These are phyloP conservation scores for Deroplatys truncata DNA, from an alignment of 2,888 invertebrate species.

Conservation along the genomic window DNA sequence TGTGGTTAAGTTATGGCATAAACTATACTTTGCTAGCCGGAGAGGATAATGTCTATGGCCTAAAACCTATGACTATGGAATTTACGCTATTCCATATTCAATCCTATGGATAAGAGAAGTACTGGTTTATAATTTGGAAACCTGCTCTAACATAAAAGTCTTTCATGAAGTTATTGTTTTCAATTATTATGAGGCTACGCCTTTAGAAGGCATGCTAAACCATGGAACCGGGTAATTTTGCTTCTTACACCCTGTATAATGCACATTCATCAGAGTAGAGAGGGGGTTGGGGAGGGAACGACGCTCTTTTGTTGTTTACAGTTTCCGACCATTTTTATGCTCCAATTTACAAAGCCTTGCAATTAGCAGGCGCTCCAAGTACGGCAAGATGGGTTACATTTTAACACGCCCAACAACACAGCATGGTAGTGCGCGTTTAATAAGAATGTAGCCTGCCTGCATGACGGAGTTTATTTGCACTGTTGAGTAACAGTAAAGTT, in stretches of 20 bases:
- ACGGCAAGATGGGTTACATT: background rate
- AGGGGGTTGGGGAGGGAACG: background rate
- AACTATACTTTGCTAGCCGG: too few relatives aligned
- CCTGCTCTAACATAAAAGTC: too few relatives aligned
- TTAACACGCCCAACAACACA: background rate
- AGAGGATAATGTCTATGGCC: too few relatives aligned
- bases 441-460: background rate
- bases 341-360: background rate
- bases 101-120: too few relatives aligned
- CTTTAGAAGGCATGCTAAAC: background rate
- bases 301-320: background rate
- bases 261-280: background rate
- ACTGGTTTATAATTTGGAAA: too few relatives aligned
- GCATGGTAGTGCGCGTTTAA: background rate
- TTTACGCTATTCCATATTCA: too few relatives aligned
- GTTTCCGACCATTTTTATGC: background rate
- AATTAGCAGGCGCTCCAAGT: background rate
- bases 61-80: too few relatives aligned
- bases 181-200: too few relatives aligned
- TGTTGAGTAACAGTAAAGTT: background rate
- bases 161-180: too few relatives aligned
- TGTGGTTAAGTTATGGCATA: too few relatives aligned
- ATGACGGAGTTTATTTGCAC: background rate
- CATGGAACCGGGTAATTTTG: background rate
- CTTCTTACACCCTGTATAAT: background rate